Percentiles rank a stretch among this genome's conserved stretches.
Conservation (phyloP, 2,797 vertebrate genomes). For the Chaunax sp. region DNA sequence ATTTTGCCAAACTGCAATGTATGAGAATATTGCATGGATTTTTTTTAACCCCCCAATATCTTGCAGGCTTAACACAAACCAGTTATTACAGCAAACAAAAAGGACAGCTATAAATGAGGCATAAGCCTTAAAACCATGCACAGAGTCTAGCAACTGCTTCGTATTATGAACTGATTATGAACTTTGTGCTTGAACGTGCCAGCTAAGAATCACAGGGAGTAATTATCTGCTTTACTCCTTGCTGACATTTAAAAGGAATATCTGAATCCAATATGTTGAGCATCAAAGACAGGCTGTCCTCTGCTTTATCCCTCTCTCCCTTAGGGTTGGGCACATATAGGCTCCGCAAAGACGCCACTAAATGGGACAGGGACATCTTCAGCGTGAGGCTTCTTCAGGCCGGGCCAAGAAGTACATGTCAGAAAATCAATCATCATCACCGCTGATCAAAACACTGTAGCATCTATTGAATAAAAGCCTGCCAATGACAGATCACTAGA, state of each 20-base stretch:
- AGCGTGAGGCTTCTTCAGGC: conserved; percentile 32
- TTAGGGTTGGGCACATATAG: conserved; percentile 11
- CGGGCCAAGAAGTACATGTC: conserved; percentile 32
- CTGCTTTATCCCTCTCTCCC: neutral
- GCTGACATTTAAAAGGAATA: conserved; percentile 14
- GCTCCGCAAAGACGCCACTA: conserved; percentile 28
- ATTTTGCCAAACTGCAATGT: too few relatives aligned
- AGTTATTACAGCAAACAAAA: conserved; percentile 12
- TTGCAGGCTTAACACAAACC: conserved; percentile 9
- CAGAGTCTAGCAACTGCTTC: conserved; percentile 19
- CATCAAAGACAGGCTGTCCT: conserved; percentile 11
- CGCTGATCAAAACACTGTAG: conserved; percentile 38
- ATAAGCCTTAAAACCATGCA: conserved; percentile 9
- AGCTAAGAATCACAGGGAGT: neutral
- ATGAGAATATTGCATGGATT: neutral
- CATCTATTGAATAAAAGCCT: conserved; percentile 27
- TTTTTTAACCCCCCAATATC: neutral
- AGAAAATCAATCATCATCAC: conserved; percentile 54
- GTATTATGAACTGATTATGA: neutral
- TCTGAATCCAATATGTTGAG: conserved; percentile 11
- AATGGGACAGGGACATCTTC: conserved; percentile 61
- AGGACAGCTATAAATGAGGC: neutral
- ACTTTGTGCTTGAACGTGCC: conserved; percentile 7
- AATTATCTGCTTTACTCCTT: neutral
- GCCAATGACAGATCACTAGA: conserved; percentile 26